Conservation (phyloP, 2,113 vertebrate species). For the Beaufortia kweichowensis region DNA sequence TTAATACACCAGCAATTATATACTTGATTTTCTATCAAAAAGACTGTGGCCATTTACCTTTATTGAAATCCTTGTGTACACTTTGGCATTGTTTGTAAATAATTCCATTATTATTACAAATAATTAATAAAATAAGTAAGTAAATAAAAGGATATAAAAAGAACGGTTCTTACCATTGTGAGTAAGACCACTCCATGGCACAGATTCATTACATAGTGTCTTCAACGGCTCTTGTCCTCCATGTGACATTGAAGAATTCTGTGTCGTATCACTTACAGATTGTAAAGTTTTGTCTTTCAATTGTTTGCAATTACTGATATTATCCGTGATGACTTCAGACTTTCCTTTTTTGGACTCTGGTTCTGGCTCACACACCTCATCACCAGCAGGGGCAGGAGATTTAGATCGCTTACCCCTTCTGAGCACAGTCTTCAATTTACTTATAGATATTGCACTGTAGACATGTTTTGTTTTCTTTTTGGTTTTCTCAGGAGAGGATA, state of each 20-base stretch:
- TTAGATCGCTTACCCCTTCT: slow-evolving; percentile 60
- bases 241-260: neutral
- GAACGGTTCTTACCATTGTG: slow-evolving; percentile 46
- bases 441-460: slow-evolving; percentile 57
- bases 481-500: slow-evolving; percentile 24
- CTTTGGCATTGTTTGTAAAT: neutral
- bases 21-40: no score
- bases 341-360: slow-evolving; percentile 39
- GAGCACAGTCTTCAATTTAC: slow-evolving; percentile 66
- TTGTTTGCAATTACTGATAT: slow-evolving; percentile 8
- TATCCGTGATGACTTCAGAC: neutral
- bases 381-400: neutral
- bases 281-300: neutral
- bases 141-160: neutral
- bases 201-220: neutral
- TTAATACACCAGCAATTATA: slow-evolving; percentile 8
- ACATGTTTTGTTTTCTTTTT: slow-evolving; percentile 47
- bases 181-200: slow-evolving; percentile 20
- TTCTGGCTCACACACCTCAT: slow-evolving; percentile 20
- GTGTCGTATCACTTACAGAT: neutral
- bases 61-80: no score
- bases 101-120: neutral
- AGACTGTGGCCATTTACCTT: no score
- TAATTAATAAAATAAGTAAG: neutral
- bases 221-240: neutral